Evolutionary conservation across 2,888 invertebrate genomes (phyloP), one percentile per base, ranked within the genome.

Genomic region (Chrysina gloriosa): DNA sequence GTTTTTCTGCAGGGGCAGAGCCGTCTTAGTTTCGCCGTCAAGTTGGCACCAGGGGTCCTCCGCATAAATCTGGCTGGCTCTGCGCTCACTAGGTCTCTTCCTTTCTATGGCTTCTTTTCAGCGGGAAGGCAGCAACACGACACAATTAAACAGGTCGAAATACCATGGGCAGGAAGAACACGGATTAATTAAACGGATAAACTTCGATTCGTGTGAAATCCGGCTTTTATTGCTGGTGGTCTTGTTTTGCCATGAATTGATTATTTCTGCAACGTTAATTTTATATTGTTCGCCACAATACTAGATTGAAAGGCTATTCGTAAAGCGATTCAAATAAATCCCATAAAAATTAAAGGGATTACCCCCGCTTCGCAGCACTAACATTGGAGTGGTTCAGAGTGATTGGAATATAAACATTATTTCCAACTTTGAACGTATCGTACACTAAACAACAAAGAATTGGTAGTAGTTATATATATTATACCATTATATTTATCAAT

Each of bases 101-200:
- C 16, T 61, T n/a, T n/a, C 27, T 45, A 42, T 27, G 58, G 58
- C 58, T 42, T 61, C 42, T 61, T 61, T 42, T 27, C 42, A n/a
- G 7, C 16, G 16, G 58, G 45, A 25, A 25, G 34, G 19, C 52
- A 14, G 42, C 27, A 42, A 61, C 19, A 61, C 27, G 58, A 42
- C 42, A 42, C 42, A 61, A 61, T 61, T 61, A 61, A 61, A 19
- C 25, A 61, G 42, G 27, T n/a, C 16, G 42, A 19, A 7, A 11
- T 14, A 27, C 42, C 42, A 25, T 42, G 14, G n/a, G 58, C 27
- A 61, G 58, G 42, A 58, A 61, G 39, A 42, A 6, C 36, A 4
- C 39, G 58, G 58, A 42, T 61, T 61, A 61, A 61, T 61, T 61
- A 61, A 61, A 42, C 58, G 58, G 58, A 61, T 61, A 61, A 61